Conservation (phyloP, 2,888 invertebrate species). For the Micropterix aruncella region DNA sequence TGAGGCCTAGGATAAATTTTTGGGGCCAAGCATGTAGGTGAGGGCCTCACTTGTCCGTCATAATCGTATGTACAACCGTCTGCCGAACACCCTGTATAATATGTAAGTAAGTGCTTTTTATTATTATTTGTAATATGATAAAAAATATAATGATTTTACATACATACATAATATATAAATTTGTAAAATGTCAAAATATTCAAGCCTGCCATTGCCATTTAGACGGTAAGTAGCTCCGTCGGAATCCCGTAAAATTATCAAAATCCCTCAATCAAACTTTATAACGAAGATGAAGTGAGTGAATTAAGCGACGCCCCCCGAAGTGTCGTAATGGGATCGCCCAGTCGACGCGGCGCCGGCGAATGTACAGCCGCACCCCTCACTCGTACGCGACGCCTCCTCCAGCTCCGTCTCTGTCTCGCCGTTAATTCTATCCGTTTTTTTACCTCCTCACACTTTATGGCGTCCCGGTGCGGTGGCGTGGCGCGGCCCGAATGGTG, state of each 20-base stretch:
- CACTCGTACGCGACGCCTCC: background rate
- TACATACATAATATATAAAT: background rate
- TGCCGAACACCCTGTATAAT: too few relatives aligned
- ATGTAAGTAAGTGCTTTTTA: too few relatives aligned
- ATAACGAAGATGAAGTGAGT: conserved; percentile 11
- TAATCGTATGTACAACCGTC: too few relatives aligned
- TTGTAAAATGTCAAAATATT: background rate
- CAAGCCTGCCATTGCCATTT: background rate
- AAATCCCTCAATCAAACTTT: background rate
- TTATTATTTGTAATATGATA: background rate
- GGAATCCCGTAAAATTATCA: background rate
- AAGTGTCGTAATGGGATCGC: conserved; percentile 11
- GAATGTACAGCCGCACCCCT: background rate
- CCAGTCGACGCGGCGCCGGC: background rate
- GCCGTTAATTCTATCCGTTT: background rate
- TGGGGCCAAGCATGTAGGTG: too few relatives aligned
- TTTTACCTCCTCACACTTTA: background rate
- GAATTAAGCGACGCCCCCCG: conserved; percentile 12
- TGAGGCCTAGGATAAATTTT: too few relatives aligned
- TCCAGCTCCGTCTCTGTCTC: too few relatives aligned
- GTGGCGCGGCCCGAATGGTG: background rate
- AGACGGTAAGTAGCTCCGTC: too few relatives aligned
- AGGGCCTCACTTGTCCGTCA: too few relatives aligned
- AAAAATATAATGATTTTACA: background rate
- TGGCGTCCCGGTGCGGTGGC: too few relatives aligned